phyloP scores from a whole-genome alignment of 1,140 invertebrate species.

The Psilanteris sp. region DNA sequence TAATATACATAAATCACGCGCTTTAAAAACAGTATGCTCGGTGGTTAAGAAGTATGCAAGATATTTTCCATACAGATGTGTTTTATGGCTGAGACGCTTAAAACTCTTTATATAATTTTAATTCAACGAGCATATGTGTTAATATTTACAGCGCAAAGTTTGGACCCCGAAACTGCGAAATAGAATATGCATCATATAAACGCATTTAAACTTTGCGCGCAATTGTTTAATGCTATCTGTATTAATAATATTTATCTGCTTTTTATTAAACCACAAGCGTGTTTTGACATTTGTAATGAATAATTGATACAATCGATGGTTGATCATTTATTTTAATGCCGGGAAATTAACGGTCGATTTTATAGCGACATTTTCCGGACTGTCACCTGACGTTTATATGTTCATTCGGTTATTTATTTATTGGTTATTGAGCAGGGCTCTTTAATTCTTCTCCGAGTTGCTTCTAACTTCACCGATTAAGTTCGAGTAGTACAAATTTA shows the following conservation, averaged over 20 bases:
- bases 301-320: constrained; percentile 41
- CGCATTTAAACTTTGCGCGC: too few relatives aligned
- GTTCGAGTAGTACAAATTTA: too few relatives aligned
- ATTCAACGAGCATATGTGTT: background rate
- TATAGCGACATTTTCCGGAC: constrained; percentile 16
- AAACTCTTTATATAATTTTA: constrained; percentile 19
- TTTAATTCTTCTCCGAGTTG: too few relatives aligned
- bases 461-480: too few relatives aligned
- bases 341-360: constrained; percentile 31
- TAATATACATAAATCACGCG: constrained; percentile 28
- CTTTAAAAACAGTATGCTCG: constrained; percentile 12
- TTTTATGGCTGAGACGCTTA: background rate
- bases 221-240: too few relatives aligned
- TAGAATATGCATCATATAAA: too few relatives aligned
- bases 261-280: constrained; percentile 3
- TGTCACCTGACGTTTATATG: constrained; percentile 13
- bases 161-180: too few relatives aligned
- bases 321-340: constrained; percentile 43
- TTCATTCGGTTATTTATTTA: too few relatives aligned
- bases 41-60: constrained; percentile 17
- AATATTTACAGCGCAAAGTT: constrained; percentile 1
- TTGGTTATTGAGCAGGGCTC: constrained; percentile 9
- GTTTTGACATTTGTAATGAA: constrained; percentile 35
- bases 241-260: too few relatives aligned
- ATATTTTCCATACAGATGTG: constrained; percentile 5